These are phyloP conservation scores for Procapra przewalskii DNA, from an alignment of 2,113 vertebrate genomes.

Conservation along the genomic window DNA sequence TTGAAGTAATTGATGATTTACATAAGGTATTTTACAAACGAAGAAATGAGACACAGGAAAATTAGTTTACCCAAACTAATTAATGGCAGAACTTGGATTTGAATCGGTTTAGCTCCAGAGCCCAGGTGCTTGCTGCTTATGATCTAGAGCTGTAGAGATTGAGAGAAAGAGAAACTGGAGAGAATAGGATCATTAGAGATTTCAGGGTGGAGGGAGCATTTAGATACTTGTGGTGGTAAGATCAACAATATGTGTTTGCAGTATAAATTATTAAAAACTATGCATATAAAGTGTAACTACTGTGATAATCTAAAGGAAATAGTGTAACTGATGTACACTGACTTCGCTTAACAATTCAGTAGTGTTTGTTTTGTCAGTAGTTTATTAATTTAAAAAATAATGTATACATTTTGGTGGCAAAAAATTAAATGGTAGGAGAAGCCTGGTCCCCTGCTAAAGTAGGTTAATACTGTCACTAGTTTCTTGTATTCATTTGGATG, in stretches of 20 bases:
- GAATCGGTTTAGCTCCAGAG: neutral
- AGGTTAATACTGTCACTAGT: neutral
- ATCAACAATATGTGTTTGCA: neutral
- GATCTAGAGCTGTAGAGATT: neutral
- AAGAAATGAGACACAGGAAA: neutral
- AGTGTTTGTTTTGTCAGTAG: neutral
- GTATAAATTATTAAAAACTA: neutral
- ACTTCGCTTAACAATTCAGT: neutral
- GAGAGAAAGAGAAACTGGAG: neutral
- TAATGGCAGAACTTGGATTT: neutral
- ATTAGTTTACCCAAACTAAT: neutral
- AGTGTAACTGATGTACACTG: neutral
- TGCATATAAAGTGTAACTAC: neutral
- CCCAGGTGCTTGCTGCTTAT: neutral
- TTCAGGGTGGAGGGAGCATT: neutral
- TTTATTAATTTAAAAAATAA: slow-evolving; percentile 11
- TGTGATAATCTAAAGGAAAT: neutral
- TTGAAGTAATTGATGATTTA: slow-evolving; percentile 4
- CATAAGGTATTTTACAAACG: neutral
- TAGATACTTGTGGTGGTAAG: neutral
- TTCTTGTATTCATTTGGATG: neutral
- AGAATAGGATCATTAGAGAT: neutral
- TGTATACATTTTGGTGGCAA: neutral
- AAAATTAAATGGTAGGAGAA: neutral
- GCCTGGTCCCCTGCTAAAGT: neutral